Percentiles rank a stretch among this genome's conserved stretches.
Conservation (phyloP, 2,888 invertebrate genomes). For the Laothoe populi region DNA sequence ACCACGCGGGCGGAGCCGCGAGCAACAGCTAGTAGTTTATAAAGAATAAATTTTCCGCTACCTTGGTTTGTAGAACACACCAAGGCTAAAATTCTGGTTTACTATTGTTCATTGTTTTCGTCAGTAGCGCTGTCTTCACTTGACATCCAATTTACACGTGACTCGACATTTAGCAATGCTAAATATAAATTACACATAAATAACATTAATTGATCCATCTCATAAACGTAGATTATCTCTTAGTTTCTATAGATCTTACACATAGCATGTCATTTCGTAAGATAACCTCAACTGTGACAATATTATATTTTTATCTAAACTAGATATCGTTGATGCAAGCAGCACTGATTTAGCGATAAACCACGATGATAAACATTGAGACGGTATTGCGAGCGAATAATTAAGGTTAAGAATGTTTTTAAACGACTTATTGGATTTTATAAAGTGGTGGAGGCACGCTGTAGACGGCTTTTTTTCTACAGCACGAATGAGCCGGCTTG, state of each 20-base stretch:
- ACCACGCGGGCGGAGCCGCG: too few relatives aligned
- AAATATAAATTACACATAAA: constrained; percentile 27
- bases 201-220: constrained; percentile 33
- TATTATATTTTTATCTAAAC: constrained; percentile 28
- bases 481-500: too few relatives aligned
- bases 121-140: not conserved
- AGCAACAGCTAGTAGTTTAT: not conserved
- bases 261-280: not conserved
- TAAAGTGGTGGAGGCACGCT: too few relatives aligned
- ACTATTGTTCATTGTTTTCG: constrained; percentile 29
- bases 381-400: not conserved
- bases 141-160: too few relatives aligned
- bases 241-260: constrained; percentile 13
- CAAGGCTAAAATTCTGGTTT: constrained; percentile 17
- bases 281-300: constrained; percentile 6
- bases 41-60: not conserved
- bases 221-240: constrained; percentile 27
- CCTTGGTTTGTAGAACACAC: not conserved
- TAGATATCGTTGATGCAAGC: constrained; percentile 18
- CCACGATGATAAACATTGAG: constrained; percentile 3
- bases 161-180: constrained; percentile 31
- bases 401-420: not conserved
- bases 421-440: too few relatives aligned
- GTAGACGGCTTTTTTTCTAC: too few relatives aligned
- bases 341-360: constrained; percentile 6